These are phyloP conservation scores for Macropis europaea DNA, from an alignment of 2,888 invertebrate genomes.

Conservation along the genomic window DNA sequence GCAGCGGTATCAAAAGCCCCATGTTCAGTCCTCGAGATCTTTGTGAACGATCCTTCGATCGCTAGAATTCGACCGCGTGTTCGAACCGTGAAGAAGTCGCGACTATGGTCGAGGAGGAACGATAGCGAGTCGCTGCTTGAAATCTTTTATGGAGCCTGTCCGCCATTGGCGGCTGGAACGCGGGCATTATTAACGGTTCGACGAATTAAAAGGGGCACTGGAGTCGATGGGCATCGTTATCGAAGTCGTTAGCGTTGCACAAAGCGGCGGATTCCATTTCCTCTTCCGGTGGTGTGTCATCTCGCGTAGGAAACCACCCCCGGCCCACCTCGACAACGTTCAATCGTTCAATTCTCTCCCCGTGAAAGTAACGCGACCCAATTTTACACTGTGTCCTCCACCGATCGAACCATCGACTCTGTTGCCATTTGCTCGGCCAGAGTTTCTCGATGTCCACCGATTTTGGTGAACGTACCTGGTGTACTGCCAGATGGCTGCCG, in stretches of 20 bases:
- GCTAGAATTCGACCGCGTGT: too few species aligned
- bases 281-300: constrained; percentile 13
- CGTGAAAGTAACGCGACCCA: constrained; percentile 28
- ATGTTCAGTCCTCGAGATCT: too few species aligned
- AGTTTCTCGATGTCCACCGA: too few species aligned
- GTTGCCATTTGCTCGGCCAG: too few species aligned
- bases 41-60: too few species aligned
- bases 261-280: constrained; percentile 26
- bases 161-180: not conserved
- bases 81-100: too few species aligned
- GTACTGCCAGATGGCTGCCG: too few species aligned
- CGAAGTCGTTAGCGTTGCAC: constrained; percentile 42
- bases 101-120: not conserved
- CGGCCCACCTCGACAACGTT: not conserved
- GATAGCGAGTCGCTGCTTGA: not conserved
- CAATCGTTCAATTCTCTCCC: not conserved
- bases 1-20: too few species aligned
- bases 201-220: constrained; percentile 30
- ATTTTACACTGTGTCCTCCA: constrained; percentile 17
- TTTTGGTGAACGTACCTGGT: too few species aligned
- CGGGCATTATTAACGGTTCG: constrained; percentile 31
- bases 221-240: constrained; percentile 33
- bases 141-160: not conserved
- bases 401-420: not conserved
- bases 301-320: not conserved